These are phyloP conservation scores for Gymnoscelis rufifasciata DNA, from an alignment of 2,888 invertebrate species.

Conservation along the genomic window DNA sequence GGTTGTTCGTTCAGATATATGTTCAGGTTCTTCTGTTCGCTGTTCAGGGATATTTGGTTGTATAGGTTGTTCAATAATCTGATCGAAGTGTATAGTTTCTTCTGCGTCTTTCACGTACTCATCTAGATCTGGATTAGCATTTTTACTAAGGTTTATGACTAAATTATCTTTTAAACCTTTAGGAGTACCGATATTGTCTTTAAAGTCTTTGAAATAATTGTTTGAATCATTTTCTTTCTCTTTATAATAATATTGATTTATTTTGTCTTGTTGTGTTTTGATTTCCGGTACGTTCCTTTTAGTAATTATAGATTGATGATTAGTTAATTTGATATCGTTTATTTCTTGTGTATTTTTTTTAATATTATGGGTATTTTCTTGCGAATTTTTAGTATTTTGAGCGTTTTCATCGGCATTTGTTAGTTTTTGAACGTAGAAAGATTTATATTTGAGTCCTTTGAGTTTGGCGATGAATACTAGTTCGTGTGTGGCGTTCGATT, in stretches of 20 bases:
- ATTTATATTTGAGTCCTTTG: constrained; percentile 83
- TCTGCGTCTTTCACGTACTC: not conserved
- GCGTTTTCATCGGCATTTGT: constrained; percentile 17
- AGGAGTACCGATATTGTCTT: too few relatives aligned
- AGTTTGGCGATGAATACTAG: constrained; percentile 83
- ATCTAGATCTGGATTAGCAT: too few relatives aligned
- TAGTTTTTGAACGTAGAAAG: constrained; percentile 73
- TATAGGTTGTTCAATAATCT: constrained; percentile 8
- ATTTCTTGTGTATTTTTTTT: too few relatives aligned
- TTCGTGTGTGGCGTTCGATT: constrained; percentile 82
- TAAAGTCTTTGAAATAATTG: too few relatives aligned
- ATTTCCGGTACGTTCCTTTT: too few relatives aligned
- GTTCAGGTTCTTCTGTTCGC: constrained; percentile 30
- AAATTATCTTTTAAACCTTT: too few relatives aligned
- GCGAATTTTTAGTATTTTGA: constrained; percentile 30
- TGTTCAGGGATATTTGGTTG: constrained; percentile 30
- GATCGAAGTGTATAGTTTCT: constrained; percentile 17
- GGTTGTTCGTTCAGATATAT: constrained; percentile 27
- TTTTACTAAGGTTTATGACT: too few relatives aligned
- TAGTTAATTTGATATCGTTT: too few relatives aligned
- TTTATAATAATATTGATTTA: constrained; percentile 5
- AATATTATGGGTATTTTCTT: too few relatives aligned
- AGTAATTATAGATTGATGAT: too few relatives aligned
- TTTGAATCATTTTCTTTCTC: too few relatives aligned
- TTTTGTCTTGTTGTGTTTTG: constrained; percentile 32